phyloP scores from a whole-genome alignment of 2,113 vertebrate species.

The Entelurus aequoreus region DNA sequence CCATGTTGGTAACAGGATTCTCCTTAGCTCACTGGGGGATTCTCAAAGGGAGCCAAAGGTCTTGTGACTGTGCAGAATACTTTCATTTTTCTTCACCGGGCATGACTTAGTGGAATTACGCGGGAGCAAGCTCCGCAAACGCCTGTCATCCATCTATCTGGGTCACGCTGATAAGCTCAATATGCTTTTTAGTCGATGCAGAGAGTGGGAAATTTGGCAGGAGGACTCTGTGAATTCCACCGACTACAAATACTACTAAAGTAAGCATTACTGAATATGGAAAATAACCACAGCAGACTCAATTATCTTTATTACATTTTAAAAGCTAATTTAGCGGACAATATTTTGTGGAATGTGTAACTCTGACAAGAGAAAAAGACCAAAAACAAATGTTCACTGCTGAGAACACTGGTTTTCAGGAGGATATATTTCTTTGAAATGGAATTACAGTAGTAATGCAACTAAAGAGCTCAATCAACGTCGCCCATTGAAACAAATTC shows the following conservation, averaged over 20 bases:
- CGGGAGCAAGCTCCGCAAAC: slow-evolving; percentile 35
- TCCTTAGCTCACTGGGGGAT: slow-evolving; percentile 31
- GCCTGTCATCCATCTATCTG: slow-evolving; percentile 53
- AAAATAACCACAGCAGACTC: too few relatives aligned
- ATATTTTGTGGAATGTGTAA: too few relatives aligned
- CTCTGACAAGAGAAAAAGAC: too few relatives aligned
- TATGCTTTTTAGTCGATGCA: slow-evolving; percentile 35
- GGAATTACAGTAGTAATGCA: too few relatives aligned
- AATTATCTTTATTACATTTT: slow-evolving; percentile 17
- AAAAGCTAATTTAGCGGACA: slow-evolving; percentile 1
- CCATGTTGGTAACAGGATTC: slow-evolving; percentile 42
- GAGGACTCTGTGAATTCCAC: neutral
- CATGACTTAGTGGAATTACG: slow-evolving; percentile 54
- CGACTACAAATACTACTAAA: neutral
- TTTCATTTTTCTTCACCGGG: slow-evolving; percentile 35
- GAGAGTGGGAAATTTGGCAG: slow-evolving; percentile 24
- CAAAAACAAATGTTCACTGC: too few relatives aligned
- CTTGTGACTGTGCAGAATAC: slow-evolving; percentile 42
- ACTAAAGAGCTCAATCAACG: too few relatives aligned
- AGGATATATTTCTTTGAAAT: too few relatives aligned
- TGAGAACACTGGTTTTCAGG: too few relatives aligned
- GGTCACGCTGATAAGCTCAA: slow-evolving; percentile 51
- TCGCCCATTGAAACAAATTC: too few relatives aligned
- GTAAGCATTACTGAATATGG: neutral
- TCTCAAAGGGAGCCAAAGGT: slow-evolving; percentile 32